A percentile compares a stretch with the other conserved stretches of the same genome.
Conservation (phyloP, 2,888 invertebrate genomes). For the Agriopis aurantiaria region DNA sequence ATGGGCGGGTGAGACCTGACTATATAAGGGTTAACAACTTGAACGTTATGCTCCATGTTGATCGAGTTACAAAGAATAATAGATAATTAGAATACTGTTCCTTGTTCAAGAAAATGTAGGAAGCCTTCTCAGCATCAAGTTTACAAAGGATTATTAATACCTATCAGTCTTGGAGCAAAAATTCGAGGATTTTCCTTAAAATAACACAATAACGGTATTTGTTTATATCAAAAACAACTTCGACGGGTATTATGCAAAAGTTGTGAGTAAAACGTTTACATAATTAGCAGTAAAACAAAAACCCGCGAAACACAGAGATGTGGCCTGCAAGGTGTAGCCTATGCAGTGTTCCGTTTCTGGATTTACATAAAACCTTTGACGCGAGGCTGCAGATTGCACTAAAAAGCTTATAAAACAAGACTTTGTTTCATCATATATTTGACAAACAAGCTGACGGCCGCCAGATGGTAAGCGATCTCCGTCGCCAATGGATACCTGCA, state of each 20-base stretch:
- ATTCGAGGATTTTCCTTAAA: conserved; percentile 11
- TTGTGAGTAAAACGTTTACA: conserved; percentile 3
- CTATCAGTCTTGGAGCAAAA: conserved; percentile 11
- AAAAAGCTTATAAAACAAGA: no score
- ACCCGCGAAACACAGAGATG: no score
- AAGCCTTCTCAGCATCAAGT: neutral
- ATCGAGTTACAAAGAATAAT: conserved; percentile 15
- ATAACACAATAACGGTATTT: conserved; percentile 10
- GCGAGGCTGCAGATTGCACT: no score
- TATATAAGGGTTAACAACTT: neutral
- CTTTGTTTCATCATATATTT: no score
- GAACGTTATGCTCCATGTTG: neutral
- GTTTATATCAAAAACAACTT: conserved; percentile 10
- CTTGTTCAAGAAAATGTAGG: conserved; percentile 1
- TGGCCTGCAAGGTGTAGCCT: no score
- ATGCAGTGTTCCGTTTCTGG: no score
- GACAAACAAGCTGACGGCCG: no score
- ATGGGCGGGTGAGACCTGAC: no score
- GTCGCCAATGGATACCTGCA: no score
- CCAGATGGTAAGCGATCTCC: no score
- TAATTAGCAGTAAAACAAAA: no score
- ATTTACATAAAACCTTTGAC: no score
- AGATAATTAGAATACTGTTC: neutral
- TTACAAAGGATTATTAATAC: conserved; percentile 13
- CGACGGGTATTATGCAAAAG: neutral